These are phyloP conservation scores for Capricornis sumatraensis DNA, from an alignment of 2,113 vertebrate genomes.

Conservation along the genomic window DNA sequence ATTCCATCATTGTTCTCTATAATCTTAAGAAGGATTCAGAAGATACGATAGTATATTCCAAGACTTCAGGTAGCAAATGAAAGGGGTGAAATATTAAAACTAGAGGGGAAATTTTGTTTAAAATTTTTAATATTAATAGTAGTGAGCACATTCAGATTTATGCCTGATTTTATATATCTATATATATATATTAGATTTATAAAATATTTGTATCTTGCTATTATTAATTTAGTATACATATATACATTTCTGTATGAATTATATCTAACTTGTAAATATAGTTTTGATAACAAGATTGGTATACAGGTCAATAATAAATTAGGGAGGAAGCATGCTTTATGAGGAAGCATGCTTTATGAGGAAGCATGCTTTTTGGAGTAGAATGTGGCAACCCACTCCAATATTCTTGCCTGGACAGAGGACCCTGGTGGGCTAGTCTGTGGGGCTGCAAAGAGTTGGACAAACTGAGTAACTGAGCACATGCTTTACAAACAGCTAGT, in stretches of 20 bases:
- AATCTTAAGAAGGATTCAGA: background rate
- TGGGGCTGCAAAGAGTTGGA: background rate
- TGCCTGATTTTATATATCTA: background rate
- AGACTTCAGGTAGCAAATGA: background rate
- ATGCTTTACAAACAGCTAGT: background rate
- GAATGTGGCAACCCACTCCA: background rate
- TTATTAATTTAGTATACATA: background rate
- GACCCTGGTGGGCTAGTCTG: background rate
- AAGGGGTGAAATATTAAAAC: background rate
- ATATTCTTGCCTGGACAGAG: background rate
- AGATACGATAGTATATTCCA: background rate
- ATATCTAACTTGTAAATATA: background rate
- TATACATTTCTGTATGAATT: background rate
- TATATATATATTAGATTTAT: background rate
- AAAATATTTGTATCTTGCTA: background rate
- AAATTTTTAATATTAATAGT: background rate
- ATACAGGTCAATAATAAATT: background rate
- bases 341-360: background rate
- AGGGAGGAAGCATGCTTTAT: background rate
- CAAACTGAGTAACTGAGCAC: background rate
- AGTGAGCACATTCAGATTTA: background rate
- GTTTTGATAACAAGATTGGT: background rate
- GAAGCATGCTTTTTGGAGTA: background rate
- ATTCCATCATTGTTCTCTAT: background rate
- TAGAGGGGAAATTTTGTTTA: background rate